Base-by-base conservation (phyloP, 2,113 vertebrate genomes). In the Engraulis encrasicolus region DNA sequence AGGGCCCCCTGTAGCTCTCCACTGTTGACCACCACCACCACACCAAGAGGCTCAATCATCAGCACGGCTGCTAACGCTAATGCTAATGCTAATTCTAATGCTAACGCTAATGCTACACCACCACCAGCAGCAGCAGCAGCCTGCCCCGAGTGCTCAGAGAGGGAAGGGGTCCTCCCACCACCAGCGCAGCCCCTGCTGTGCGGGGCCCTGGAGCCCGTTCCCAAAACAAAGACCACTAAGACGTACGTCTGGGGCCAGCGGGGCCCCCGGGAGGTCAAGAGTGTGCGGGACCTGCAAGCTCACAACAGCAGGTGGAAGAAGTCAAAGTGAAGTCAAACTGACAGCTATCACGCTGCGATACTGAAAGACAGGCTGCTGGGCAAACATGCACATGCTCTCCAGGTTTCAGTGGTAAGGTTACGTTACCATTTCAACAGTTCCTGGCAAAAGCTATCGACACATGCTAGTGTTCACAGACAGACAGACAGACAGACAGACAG, bases 141-240 rank as follows among this genome's bases (percentile, higher is more conserved):
- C 23, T 31, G n/a, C 23, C 14, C 27, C 7, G 23, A 71, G 61
- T 71, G 61, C 14, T 71, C 61, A 34, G 23, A 11, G 61, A 27
- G 61, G 61, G 61, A 71, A 71, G 27, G 27, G 61, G 23, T 71
- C 11, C 61, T n/a, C n/a, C n/a, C n/a, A n/a, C n/a, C n/a, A n/a
- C n/a, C 27, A 31, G 61, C 61, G 2, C 11, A 31, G 3, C 61
- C 61, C n/a, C 61, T 11, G 61, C 61, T 71, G 27, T 1, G 27
- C 27, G 61, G 61, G 61, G 23, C 61, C 6, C 58, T 27, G n/a
- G 23, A 15, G 23, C 31, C 27, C 19, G 4, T 61, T 71, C 27
- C 61, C 61, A 87, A 83, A 85, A 87, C 74, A 5, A 90, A 89
- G 83, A 92, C 87, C 27, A 86, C 83, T 49, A 89, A 88, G 82